These are phyloP conservation scores for Agapetus fuscipes DNA, from an alignment of 2,888 invertebrate species.

Conservation along the genomic window DNA sequence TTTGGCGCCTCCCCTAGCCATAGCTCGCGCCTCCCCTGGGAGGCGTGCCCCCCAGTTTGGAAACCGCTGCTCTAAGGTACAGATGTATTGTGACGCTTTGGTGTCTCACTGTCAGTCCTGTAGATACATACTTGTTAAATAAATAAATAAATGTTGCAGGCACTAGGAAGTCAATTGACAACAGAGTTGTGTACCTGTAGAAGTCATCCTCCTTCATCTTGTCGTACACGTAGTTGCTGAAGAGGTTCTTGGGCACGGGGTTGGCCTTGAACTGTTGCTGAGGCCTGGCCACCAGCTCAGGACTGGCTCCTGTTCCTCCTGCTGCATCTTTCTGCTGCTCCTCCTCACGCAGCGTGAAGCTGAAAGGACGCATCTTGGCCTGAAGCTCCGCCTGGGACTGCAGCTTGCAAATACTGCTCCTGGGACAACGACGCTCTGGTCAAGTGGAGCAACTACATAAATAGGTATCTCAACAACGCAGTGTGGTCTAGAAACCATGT, in stretches of 20 bases:
- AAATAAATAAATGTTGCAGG: background rate
- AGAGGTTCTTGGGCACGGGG: constrained; percentile 60
- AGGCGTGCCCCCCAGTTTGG: too few relatives aligned
- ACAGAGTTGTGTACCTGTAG: constrained; percentile 42
- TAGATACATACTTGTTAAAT: too few relatives aligned
- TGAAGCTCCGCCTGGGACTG: constrained; percentile 52
- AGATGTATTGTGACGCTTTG: too few relatives aligned
- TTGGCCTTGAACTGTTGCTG: constrained; percentile 51
- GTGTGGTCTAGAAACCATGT: too few relatives aligned
- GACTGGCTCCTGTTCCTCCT: background rate
- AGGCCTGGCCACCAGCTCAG: constrained; percentile 2
- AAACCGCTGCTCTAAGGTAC: too few relatives aligned
- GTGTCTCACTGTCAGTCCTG: too few relatives aligned
- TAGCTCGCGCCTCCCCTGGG: too few relatives aligned
- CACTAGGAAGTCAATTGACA: background rate
- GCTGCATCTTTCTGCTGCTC: too few relatives aligned
- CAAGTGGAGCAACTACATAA: constrained; percentile 45
- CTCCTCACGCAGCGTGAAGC: too few relatives aligned
- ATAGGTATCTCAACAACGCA: too few relatives aligned
- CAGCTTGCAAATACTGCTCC: constrained; percentile 30
- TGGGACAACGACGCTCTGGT: too few relatives aligned
- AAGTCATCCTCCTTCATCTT: constrained; percentile 64
- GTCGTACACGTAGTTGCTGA: constrained; percentile 60
- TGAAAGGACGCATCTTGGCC: constrained; percentile 56
- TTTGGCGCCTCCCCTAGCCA: too few relatives aligned